Evolutionary conservation across 2,888 invertebrate genomes (phyloP).

Genomic region (Euphydryas editha): DNA sequence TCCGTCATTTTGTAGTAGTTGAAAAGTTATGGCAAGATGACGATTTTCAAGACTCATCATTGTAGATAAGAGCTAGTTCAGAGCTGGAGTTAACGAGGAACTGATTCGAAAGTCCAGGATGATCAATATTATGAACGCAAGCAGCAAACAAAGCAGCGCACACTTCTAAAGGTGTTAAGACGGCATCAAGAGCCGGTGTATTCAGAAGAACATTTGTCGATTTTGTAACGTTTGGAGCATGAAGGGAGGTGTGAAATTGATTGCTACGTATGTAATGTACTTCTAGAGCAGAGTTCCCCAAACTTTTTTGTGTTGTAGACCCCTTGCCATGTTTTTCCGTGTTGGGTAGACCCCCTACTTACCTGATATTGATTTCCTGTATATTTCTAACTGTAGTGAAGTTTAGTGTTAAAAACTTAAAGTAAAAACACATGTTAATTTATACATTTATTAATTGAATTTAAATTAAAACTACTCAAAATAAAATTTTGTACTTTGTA

Average conservation of each 20-base stretch:
- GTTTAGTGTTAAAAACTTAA: too few species aligned
- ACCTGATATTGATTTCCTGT: too few species aligned
- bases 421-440: too few species aligned
- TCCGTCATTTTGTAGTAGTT: constrained; percentile 96
- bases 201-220: constrained; percentile 98
- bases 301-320: too few species aligned
- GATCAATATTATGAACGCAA: constrained; percentile 99
- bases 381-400: too few species aligned
- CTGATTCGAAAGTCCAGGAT: constrained; percentile 99
- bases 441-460: too few species aligned
- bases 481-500: too few species aligned
- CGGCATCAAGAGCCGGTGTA: constrained; percentile 98
- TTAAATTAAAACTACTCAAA: too few species aligned
- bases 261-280: constrained; percentile 99
- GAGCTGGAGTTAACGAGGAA: constrained; percentile 99
- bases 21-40: constrained; percentile 99
- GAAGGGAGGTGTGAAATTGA: constrained; percentile 99
- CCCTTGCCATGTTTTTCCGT: too few species aligned
- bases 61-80: constrained; percentile 99
- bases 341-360: too few species aligned
- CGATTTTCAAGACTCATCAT: constrained; percentile 99
- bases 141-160: constrained; percentile 98
- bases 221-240: constrained; percentile 99
- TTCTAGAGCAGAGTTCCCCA: too few species aligned
- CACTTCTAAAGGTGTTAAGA: constrained; percentile 98